A percentile compares a stretch with the other conserved stretches of the same genome.
Evolutionary conservation across 2,888 invertebrate species (phyloP).

Genomic region (Dryococelus australis): DNA sequence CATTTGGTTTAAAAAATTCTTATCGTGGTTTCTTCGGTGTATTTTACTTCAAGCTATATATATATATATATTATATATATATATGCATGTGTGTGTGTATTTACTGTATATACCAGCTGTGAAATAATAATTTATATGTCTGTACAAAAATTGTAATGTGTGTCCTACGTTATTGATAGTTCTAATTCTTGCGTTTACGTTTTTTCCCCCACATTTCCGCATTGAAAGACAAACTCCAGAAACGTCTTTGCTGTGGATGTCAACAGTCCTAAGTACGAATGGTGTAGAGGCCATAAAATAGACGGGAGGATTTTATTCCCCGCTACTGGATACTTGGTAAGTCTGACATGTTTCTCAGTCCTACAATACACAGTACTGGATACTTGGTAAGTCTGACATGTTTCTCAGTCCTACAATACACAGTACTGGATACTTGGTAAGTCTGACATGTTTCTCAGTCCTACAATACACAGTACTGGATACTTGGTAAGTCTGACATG

Average conservation of each 20-base stretch:
- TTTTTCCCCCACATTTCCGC: not conserved
- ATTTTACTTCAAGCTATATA: too few relatives aligned
- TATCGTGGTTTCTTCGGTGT: too few relatives aligned
- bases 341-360: not conserved
- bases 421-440: conserved; percentile 19
- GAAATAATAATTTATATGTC: too few relatives aligned
- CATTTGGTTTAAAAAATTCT: too few relatives aligned
- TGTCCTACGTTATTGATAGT: too few relatives aligned
- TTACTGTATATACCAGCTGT: too few relatives aligned
- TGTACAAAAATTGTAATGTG: too few relatives aligned
- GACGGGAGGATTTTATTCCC: conserved; percentile 25
- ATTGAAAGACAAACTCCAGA: not conserved
- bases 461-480: not conserved
- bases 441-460: not conserved
- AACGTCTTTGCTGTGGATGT: not conserved
- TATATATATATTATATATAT: too few relatives aligned
- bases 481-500: not conserved
- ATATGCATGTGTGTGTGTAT: too few relatives aligned
- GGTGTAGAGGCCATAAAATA: conserved; percentile 20
- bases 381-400: not conserved
- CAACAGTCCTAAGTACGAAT: not conserved
- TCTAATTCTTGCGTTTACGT: not conserved
- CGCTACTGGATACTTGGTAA: conserved; percentile 24
- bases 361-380: not conserved
- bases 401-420: too few relatives aligned